Base-by-base conservation (phyloP, 2,113 vertebrate genomes). In the Scophthalmus maximus region DNA sequence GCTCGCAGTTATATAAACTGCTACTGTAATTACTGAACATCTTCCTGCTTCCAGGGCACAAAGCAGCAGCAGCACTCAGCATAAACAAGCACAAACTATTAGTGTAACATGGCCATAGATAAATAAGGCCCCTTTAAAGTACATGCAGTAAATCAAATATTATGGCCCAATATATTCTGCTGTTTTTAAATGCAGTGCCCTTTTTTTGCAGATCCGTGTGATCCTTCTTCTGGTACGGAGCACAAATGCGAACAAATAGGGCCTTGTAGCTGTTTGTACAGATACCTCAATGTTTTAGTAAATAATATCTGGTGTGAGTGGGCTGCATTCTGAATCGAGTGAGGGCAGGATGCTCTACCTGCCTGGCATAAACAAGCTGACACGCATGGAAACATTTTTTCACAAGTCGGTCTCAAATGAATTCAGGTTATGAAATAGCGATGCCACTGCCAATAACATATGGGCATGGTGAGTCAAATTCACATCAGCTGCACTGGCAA, bases 11-110 rank as follows among this genome's bases (percentile, higher is more conserved):
- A 78, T 25, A 68, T 62, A 82, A 83, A 81, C 57, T 18, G 60
- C 56, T 42, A 29, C 25, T 15, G 38, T 29, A 72, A 68, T 66
- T 70, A 65, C 49, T 65, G 53, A 49, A 52, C 30, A 29, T 68
- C 47, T 5, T 52, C 42, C 42, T 63, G 57, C 36, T 74, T 78
- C 17, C 11, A 20, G 66, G 18, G 29, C 66, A 76, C 61, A 71
- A 78, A 74, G 60, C 64, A 50, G 30, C 10, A 74, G 60, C 64
- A 50, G 30, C 10, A n/a, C 49, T 30, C 53, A 51, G 49, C 40
- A 57, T 68, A 77, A 88, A 79, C 69, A 71, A 68, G 65, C 51
- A 29, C n/a, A 52, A 52, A 82, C 59, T 82, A 52, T 80, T 77
- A 74, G 60, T n/a, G 74, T 61, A 51, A 42, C 74, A 55, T 51